phyloP scores from a whole-genome alignment of 2,113 vertebrate species.

The Pogona vitticeps region DNA sequence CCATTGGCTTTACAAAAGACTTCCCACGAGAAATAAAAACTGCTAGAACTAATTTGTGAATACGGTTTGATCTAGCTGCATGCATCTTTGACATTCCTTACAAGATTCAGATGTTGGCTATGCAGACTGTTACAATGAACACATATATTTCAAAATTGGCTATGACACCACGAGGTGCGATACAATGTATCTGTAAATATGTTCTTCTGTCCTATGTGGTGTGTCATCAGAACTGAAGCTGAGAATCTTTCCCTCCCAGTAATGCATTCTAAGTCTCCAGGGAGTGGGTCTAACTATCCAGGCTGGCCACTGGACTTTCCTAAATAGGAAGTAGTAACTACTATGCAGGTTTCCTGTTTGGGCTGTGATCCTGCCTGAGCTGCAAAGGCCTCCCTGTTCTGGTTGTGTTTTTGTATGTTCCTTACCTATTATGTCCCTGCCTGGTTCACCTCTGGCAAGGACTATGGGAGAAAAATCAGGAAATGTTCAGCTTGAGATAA shows the following conservation, averaged over 20 bases:
- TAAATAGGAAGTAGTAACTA: background rate
- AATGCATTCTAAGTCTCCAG: background rate
- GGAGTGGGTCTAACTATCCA: background rate
- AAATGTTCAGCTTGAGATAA: background rate
- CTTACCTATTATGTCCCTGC: background rate
- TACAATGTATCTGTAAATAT: too few relatives aligned
- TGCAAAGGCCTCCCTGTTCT: background rate
- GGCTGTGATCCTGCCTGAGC: background rate
- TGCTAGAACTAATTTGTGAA: background rate
- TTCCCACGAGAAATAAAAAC: background rate
- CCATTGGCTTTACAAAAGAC: too few relatives aligned
- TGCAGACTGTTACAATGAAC: too few relatives aligned
- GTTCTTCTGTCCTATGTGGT: background rate
- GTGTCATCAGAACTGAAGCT: background rate
- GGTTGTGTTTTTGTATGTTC: background rate
- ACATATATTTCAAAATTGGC: background rate
- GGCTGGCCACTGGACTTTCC: background rate
- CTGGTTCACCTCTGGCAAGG: background rate
- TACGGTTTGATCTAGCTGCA: too few relatives aligned
- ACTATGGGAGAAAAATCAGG: background rate
- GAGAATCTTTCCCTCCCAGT: background rate
- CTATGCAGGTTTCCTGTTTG: background rate
- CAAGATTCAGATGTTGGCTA: background rate
- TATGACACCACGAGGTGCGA: too few relatives aligned
- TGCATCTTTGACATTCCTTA: background rate